These are phyloP conservation scores for Hestina assimilis DNA, from an alignment of 1,140 invertebrate genomes.

Conservation along the genomic window DNA sequence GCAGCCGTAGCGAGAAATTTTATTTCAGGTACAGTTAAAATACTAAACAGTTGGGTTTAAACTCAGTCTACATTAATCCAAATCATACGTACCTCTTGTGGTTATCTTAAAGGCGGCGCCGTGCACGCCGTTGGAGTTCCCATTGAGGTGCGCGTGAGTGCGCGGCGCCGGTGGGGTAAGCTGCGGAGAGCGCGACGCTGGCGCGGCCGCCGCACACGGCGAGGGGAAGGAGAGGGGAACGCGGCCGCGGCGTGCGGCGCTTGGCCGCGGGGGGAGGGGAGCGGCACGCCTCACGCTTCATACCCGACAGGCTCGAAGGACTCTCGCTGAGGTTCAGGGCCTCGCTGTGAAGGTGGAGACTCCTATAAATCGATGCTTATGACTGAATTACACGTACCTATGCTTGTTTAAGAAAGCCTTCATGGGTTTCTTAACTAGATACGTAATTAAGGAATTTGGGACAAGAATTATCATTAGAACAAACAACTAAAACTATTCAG, in stretches of 20 bases:
- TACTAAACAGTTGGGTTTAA: too few relatives aligned
- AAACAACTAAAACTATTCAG: too few relatives aligned
- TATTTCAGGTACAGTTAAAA: too few relatives aligned
- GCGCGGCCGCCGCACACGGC: too few relatives aligned
- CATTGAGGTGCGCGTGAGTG: slow-evolving; percentile 61
- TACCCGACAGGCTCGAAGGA: slow-evolving; percentile 68
- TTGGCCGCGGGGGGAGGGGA: slow-evolving; percentile 81
- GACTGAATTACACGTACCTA: too few relatives aligned
- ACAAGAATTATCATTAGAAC: too few relatives aligned
- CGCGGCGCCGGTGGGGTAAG: slow-evolving; percentile 35
- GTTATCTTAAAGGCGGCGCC: slow-evolving; percentile 94
- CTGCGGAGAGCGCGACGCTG: slow-evolving; percentile 29
- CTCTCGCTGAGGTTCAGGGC: slow-evolving; percentile 82
- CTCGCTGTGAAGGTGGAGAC: slow-evolving; percentile 65
- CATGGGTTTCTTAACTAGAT: too few relatives aligned
- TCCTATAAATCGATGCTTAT: not conserved
- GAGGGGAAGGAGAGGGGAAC: slow-evolving; percentile 39
- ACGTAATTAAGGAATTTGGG: too few relatives aligned
- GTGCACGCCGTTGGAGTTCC: slow-evolving; percentile 47
- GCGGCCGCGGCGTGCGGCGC: slow-evolving; percentile 71
- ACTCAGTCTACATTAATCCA: not conserved
- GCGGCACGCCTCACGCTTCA: slow-evolving; percentile 81
- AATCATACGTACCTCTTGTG: slow-evolving; percentile 88
- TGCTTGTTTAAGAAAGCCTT: too few relatives aligned
- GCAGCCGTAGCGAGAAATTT: too few relatives aligned